Percentiles rank a stretch among this genome's conserved stretches.
These are phyloP conservation scores for Microctonus aethiopoides DNA, from an alignment of 2,888 invertebrate species.

Conservation along the genomic window DNA sequence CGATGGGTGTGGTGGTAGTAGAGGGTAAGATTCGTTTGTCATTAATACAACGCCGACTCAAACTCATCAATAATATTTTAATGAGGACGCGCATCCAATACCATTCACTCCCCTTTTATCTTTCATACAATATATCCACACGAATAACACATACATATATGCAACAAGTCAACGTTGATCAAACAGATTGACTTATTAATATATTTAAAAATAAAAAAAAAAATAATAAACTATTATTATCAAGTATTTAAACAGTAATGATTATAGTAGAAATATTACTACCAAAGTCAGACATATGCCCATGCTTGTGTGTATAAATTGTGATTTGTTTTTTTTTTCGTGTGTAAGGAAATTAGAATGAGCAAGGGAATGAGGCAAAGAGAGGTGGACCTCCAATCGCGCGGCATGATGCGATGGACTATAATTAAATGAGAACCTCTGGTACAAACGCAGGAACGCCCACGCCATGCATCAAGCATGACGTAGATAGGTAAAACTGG, in stretches of 20 bases:
- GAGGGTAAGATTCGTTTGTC: constrained; percentile 55
- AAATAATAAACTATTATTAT: no score
- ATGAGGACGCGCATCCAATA: constrained; percentile 56
- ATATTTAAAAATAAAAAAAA: no score
- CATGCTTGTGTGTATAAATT: background rate
- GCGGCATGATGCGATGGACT: constrained; percentile 38
- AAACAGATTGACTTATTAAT: no score
- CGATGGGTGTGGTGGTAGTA: no score
- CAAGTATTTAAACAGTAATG: background rate
- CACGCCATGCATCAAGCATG: constrained; percentile 66
- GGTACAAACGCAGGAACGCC: constrained; percentile 63
- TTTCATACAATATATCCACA: no score
- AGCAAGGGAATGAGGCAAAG: constrained; percentile 29
- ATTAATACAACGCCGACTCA: constrained; percentile 59
- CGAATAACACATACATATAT: no score
- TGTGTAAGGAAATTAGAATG: constrained; percentile 26
- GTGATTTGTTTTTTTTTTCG: background rate
- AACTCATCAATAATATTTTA: constrained; percentile 64
- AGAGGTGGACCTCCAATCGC: constrained; percentile 15
- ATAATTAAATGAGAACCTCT: constrained; percentile 67
- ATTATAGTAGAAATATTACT: background rate
- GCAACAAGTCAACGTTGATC: no score
- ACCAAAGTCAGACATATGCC: background rate
- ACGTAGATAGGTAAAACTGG: constrained; percentile 64
- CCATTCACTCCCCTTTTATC: no score